Evolutionary conservation across 2,113 vertebrate genomes (phyloP), one percentile per base, ranked within the genome.

Genomic region (Henicopernis longicauda): DNA sequence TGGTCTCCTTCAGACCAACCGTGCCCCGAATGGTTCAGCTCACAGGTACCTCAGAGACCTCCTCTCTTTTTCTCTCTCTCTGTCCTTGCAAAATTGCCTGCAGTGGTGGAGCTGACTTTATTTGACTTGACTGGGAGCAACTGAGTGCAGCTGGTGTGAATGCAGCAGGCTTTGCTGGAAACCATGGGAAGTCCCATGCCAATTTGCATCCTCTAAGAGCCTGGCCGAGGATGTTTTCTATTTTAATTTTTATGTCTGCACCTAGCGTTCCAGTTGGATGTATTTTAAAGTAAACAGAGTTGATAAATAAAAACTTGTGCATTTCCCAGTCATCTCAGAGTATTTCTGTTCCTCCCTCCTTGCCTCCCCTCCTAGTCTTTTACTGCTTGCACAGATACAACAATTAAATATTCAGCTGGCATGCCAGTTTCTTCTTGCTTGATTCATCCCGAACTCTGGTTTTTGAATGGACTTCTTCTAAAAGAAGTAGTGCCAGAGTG

Each of bases 161-260:
- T 6, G 71, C 69, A 26, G 62, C 61, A 36, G 55, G 36, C 50
- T 86, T 66, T 82, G 67, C 79, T 90, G 86, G 89, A 61, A 91
- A 69, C 83, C 77, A 65, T 25, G 45, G 89, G 81, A 94, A 36
- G 40, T 91, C 93, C 77, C 58, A 40, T 82, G 94, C 86, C 95
- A 95, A 87, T 93, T 90, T 94, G 63, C 81, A 76, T 93, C 73
- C 86, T 89, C 83, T 38, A 12, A 87, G 78, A 95, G 87, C 50
- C 84, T 66, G 86, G 84, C 71, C 87, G 95, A 81, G 95, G 94
- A 95, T 96, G 95, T 94, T 97, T 96, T 90, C 91, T 93, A 52
- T 93, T 96, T 97, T 81, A 81, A 86, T 92, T 96, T 96, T 94
- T 94, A 82, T 78, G 94, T 91, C 94, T 88, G 82, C 91, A 96